phyloP scores from a whole-genome alignment of 64 coral and sea anemone genomes.

The Montipora foliosa region DNA sequence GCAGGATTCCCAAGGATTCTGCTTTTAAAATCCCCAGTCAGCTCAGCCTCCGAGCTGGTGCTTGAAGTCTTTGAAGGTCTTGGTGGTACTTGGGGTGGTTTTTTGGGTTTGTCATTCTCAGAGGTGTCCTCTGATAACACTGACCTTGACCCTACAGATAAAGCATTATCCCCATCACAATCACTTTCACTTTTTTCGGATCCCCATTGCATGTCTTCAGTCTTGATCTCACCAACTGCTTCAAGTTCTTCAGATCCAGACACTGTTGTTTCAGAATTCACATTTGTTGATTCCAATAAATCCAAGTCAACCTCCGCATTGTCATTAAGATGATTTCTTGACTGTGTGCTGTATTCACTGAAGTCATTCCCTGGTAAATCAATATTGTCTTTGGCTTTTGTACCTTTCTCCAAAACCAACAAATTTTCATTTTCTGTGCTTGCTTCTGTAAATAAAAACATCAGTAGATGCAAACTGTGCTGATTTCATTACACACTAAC shows the following conservation, averaged over 20 bases:
- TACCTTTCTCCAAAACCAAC: neutral
- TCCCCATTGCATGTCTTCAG: neutral
- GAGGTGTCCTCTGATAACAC: neutral
- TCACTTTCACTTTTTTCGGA: conserved; percentile 8
- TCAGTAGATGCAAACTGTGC: neutral
- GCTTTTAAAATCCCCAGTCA: conserved; percentile 43
- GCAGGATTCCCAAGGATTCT: conserved; percentile 38
- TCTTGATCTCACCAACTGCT: neutral
- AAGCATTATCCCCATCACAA: conserved; percentile 4
- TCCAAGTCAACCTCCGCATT: neutral
- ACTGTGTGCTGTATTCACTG: neutral
- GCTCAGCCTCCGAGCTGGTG: neutral
- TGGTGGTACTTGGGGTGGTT: conserved; percentile 12
- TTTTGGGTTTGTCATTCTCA: neutral
- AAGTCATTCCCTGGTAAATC: neutral
- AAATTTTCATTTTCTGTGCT: conserved; percentile 12
- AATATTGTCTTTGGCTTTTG: neutral
- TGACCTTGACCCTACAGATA: neutral
- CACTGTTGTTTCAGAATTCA: neutral
- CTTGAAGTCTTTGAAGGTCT: neutral
- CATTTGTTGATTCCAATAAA: neutral
- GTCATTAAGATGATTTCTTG: neutral
- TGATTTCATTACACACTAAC: neutral
- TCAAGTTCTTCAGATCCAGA: neutral
- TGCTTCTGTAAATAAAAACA: conserved; percentile 17